Evolutionary conservation across 2,113 vertebrate species (phyloP).

Genomic region (Lagopus leucura): DNA sequence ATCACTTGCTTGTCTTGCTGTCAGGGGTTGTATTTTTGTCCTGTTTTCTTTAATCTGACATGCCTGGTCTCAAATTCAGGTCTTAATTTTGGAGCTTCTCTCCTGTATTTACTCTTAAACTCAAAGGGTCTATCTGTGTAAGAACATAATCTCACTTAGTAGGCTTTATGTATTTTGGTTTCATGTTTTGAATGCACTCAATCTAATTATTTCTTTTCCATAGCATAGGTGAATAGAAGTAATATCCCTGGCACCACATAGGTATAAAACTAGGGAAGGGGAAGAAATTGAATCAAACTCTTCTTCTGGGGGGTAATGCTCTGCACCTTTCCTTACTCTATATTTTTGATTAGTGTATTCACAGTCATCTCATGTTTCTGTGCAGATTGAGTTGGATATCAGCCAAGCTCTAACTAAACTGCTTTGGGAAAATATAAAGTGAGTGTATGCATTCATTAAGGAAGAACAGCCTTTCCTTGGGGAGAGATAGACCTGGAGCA

Average conservation of each 20-base stretch:
- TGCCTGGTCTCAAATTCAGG: not conserved
- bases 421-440: constrained; percentile 64
- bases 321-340: constrained; percentile 5
- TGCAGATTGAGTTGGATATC: constrained; percentile 62
- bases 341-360: constrained; percentile 68
- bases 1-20: not conserved
- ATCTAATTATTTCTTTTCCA: not conserved
- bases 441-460: constrained; percentile 73
- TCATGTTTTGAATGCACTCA: not conserved
- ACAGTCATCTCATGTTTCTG: constrained; percentile 68
- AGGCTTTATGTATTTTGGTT: not conserved
- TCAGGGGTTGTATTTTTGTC: not conserved
- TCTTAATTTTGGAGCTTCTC: not conserved
- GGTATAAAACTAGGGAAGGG: not conserved
- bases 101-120: not conserved
- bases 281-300: not conserved
- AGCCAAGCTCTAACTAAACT: constrained; percentile 61
- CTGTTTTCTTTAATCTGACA: not conserved
- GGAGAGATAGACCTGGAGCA: constrained; percentile 52
- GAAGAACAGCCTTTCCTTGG: constrained; percentile 63
- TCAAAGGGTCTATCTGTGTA: not conserved
- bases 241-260: not conserved
- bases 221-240: not conserved
- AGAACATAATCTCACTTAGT: not conserved
- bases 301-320: not conserved